Conservation (phyloP, 2,113 vertebrate genomes). For the Clarias gariepinus region DNA sequence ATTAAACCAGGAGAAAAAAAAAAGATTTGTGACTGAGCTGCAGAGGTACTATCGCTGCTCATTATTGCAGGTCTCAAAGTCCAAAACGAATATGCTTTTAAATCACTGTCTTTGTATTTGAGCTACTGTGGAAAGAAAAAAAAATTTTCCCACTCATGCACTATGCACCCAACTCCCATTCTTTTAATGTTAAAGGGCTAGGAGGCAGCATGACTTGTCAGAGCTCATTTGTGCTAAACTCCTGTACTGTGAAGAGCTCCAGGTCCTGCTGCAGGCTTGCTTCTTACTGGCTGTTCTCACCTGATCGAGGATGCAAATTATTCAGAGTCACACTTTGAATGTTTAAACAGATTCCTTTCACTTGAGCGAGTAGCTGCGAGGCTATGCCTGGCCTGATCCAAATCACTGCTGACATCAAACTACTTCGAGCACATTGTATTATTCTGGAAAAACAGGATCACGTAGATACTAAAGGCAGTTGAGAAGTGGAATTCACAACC, state of each 20-base stretch:
- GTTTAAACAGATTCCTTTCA: constrained; percentile 43
- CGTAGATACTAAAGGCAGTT: background rate
- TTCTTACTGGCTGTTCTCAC: constrained; percentile 23
- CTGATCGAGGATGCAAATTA: constrained; percentile 52
- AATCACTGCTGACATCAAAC: constrained; percentile 2
- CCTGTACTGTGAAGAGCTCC: background rate
- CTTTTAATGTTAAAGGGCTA: constrained; percentile 9
- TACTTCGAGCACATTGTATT: background rate
- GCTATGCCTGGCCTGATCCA: background rate
- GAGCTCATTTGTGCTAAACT: background rate
- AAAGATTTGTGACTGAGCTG: background rate
- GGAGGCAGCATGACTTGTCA: constrained; percentile 12
- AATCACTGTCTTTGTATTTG: constrained; percentile 23
- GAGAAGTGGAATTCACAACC: background rate
- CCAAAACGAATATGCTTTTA: constrained; percentile 22
- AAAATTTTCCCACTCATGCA: background rate
- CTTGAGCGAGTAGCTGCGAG: constrained; percentile 18
- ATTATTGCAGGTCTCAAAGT: background rate
- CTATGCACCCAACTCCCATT: background rate
- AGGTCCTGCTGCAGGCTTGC: constrained; percentile 28
- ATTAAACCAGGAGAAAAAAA: background rate
- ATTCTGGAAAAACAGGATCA: background rate
- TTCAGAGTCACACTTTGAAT: constrained; percentile 49
- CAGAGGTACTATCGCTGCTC: constrained; percentile 1
- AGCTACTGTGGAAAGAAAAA: background rate